These are phyloP conservation scores for Neotoma lepida DNA, from an alignment of 2,113 vertebrate genomes.

Conservation along the genomic window DNA sequence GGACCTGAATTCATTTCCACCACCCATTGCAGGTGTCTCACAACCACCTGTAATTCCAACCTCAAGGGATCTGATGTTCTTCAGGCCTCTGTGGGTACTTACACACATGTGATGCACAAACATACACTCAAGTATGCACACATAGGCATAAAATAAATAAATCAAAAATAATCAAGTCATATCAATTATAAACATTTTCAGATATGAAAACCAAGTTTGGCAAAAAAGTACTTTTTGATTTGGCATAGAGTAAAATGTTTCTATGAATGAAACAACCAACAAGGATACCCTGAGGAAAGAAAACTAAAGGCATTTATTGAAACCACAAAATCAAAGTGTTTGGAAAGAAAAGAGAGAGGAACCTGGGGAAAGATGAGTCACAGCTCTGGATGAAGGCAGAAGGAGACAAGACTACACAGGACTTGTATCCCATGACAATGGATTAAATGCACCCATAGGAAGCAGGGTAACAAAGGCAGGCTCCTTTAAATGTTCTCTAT, in stretches of 20 bases:
- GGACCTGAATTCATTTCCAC: not conserved
- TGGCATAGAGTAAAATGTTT: not conserved
- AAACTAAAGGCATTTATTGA: not conserved
- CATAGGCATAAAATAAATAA: not conserved
- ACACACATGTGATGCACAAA: not conserved
- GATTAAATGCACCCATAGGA: not conserved
- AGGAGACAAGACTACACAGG: not conserved
- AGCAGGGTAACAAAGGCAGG: not conserved
- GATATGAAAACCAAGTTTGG: not conserved
- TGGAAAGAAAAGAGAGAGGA: not conserved
- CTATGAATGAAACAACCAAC: not conserved
- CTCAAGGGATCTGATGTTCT: too few relatives aligned
- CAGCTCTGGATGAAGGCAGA: not conserved
- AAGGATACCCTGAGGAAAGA: not conserved
- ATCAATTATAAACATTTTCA: not conserved
- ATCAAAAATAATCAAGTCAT: not conserved
- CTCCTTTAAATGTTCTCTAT: not conserved
- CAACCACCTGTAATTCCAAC: not conserved
- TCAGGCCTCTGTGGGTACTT: not conserved
- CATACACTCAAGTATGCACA: not conserved
- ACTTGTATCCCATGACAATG: not conserved
- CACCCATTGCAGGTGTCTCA: not conserved
- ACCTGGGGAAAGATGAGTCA: rapidly evolving
- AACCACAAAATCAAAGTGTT: not conserved
- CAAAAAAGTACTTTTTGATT: not conserved